phyloP scores from a whole-genome alignment of 2,113 vertebrate species.

The Odocoileus hemionus region DNA sequence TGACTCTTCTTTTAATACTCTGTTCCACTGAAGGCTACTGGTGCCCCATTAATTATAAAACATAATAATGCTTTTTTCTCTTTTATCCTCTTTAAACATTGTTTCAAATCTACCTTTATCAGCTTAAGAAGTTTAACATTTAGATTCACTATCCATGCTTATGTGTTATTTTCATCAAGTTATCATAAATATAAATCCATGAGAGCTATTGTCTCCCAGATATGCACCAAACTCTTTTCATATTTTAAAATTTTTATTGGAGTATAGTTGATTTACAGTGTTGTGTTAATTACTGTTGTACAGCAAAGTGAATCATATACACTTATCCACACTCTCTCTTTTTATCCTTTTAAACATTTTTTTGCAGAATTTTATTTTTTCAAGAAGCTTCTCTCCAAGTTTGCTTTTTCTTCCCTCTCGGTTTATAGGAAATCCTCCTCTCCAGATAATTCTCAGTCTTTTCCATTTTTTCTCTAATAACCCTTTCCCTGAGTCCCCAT shows the following conservation, averaged over 20 bases:
- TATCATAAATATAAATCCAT: neutral
- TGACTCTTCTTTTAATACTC: neutral
- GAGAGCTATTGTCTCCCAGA: neutral
- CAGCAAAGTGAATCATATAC: neutral
- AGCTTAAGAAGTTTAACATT: neutral
- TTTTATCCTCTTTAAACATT: neutral
- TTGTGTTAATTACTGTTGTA: neutral
- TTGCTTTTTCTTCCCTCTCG: neutral
- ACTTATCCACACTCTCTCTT: neutral
- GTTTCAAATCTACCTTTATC: neutral
- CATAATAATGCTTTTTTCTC: neutral
- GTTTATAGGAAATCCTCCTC: neutral
- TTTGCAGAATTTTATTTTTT: neutral
- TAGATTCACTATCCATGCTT: neutral
- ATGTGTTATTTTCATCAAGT: neutral
- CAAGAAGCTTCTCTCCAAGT: neutral
- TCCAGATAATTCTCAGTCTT: neutral
- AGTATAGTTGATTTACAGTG: neutral
- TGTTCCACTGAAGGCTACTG: neutral
- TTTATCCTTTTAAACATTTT: neutral
- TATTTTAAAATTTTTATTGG: neutral
- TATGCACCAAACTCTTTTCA: neutral
- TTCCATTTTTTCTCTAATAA: neutral
- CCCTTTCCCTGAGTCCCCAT: no score
- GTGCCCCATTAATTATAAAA: neutral